These are phyloP conservation scores for Capra hircus DNA, from an alignment of 2,113 vertebrate genomes.

Conservation along the genomic window DNA sequence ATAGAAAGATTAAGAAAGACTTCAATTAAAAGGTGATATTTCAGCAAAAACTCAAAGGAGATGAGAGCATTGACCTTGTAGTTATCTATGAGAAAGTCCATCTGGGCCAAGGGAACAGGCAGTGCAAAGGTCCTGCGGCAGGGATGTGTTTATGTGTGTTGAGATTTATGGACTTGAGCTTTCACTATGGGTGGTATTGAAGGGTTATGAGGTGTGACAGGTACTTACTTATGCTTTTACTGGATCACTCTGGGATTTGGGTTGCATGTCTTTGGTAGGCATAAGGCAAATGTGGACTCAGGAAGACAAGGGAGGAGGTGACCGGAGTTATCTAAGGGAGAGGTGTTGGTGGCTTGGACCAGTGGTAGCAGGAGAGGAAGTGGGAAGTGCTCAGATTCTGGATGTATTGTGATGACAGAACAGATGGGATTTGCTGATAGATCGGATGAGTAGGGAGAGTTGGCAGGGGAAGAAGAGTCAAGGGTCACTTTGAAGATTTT, in stretches of 20 bases:
- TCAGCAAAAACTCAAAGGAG: neutral
- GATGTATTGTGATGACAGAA: neutral
- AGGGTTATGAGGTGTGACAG: neutral
- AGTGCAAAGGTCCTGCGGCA: neutral
- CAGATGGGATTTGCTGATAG: neutral
- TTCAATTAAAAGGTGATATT: neutral
- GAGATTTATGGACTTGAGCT: neutral
- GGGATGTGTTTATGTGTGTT: neutral
- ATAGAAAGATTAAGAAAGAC: neutral
- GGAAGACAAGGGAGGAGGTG: neutral
- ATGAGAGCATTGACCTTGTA: neutral
- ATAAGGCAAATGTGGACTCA: neutral
- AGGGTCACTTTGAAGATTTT: neutral
- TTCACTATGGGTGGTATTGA: neutral
- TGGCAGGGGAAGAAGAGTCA: neutral
- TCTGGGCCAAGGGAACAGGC: neutral
- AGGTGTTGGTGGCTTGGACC: neutral
- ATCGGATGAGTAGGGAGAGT: neutral
- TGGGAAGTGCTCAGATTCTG: neutral
- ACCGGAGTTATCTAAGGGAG: accelerated
- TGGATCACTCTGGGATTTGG: neutral
- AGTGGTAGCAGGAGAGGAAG: too few relatives aligned
- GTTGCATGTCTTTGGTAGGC: neutral
- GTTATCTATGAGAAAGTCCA: neutral
- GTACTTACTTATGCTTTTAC: neutral